A percentile compares a stretch with the other conserved stretches of the same genome.
Evolutionary conservation across 2,113 vertebrate genomes (phyloP).

Genomic region (Elaphurus davidianus): DNA sequence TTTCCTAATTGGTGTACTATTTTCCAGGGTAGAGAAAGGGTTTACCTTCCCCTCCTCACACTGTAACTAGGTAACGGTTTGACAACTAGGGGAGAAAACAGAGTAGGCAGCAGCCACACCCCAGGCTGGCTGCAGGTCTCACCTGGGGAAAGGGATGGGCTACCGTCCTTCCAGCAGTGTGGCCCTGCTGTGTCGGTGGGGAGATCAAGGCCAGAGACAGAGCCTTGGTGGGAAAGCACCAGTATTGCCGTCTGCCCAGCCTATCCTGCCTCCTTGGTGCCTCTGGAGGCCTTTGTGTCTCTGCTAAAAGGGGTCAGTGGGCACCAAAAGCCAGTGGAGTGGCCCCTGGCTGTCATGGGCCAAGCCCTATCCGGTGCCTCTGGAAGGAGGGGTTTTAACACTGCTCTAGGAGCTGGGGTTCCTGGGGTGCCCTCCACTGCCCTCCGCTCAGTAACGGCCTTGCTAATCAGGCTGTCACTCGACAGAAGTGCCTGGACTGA

Average conservation of each 20-base stretch:
- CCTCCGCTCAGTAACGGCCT: constrained; percentile 45
- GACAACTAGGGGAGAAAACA: not conserved
- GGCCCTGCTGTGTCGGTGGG: not conserved
- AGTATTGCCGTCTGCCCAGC: not conserved
- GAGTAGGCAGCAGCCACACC: not conserved
- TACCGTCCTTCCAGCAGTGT: rapidly evolving
- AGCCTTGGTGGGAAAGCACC: not conserved
- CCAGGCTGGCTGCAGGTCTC: not conserved
- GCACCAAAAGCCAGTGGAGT: not conserved
- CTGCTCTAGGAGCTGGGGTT: not conserved
- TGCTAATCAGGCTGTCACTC: constrained; percentile 42
- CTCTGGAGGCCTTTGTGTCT: not conserved
- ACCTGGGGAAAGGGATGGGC: not conserved
- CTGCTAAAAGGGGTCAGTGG: not conserved
- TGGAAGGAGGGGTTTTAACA: not conserved
- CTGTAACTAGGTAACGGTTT: not conserved
- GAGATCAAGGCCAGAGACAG: not conserved
- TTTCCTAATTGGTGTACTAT: constrained; percentile 29
- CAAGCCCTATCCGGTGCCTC: not conserved
- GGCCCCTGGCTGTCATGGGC: not conserved
- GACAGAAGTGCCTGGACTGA: constrained; percentile 26
- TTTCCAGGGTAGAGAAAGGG: not conserved
- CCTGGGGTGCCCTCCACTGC: not conserved
- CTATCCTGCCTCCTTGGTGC: constrained; percentile 4
- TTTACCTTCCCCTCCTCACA: not conserved